Percentiles rank a stretch among this genome's conserved stretches.
Evolutionary conservation across 2,113 vertebrate genomes (phyloP).

Genomic region (Clarias macrocephalus): DNA sequence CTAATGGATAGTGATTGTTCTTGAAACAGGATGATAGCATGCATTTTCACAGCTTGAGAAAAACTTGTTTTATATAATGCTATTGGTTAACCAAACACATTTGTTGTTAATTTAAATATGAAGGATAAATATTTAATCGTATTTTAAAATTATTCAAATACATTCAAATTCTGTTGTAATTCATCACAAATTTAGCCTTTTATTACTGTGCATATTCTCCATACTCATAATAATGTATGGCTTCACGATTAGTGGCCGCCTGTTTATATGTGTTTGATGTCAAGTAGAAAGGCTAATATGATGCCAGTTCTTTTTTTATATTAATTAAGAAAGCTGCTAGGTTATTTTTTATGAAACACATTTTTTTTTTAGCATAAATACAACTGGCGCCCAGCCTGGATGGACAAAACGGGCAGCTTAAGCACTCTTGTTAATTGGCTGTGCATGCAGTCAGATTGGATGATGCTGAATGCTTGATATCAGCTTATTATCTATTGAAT

Average conservation of each 20-base stretch:
- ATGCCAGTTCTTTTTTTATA: neutral
- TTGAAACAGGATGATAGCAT: too few relatives aligned
- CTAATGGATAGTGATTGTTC: too few relatives aligned
- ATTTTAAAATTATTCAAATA: too few relatives aligned
- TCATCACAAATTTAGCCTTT: too few relatives aligned
- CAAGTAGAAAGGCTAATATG: neutral
- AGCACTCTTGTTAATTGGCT: neutral
- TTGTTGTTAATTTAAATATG: too few relatives aligned
- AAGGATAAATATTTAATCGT: too few relatives aligned
- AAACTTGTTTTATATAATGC: too few relatives aligned
- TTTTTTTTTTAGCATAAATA: neutral
- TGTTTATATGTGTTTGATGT: neutral
- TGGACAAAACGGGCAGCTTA: neutral
- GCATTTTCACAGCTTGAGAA: too few relatives aligned
- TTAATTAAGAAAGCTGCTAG: neutral
- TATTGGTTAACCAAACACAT: too few relatives aligned
- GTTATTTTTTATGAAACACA: neutral
- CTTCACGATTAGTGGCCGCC: too few relatives aligned
- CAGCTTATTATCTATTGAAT: neutral
- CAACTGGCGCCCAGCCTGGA: neutral
- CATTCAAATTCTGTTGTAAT: too few relatives aligned
- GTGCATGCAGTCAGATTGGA: neutral
- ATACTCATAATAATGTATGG: neutral
- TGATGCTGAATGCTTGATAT: neutral
- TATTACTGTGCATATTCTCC: neutral